Evolutionary conservation across 92 coral and sea anemone species (phyloP).

Genomic region (Hydrozoanthus gracilis): DNA sequence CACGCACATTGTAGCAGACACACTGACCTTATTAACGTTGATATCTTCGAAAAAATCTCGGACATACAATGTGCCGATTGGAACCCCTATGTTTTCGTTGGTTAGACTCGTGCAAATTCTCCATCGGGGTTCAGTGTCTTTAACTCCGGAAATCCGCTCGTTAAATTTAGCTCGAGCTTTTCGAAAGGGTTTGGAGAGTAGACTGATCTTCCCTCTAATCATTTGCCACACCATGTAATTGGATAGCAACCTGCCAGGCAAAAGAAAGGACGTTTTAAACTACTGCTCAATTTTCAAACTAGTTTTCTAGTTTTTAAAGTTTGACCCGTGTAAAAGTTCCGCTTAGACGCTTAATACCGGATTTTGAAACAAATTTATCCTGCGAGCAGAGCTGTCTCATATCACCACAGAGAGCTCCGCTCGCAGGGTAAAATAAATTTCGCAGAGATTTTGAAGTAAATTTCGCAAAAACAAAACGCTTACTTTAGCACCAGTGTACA

Average conservation of each 20-base stretch:
- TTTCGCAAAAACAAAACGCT: neutral
- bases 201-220: conserved; percentile 95
- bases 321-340: neutral
- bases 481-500: neutral
- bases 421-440: no score
- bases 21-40: conserved; percentile 74
- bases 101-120: conserved; percentile 94
- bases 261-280: neutral
- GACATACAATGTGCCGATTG: conserved; percentile 90
- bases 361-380: no score
- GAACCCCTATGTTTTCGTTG: conserved; percentile 98
- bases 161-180: conserved; percentile 92
- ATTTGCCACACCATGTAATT: conserved; percentile 99
- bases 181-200: conserved; percentile 89
- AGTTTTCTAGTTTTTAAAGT: neutral
- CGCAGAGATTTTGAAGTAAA: no score
- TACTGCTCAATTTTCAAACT: neutral
- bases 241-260: conserved; percentile 78
- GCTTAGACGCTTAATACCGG: no score
- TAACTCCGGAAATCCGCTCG: conserved; percentile 92
- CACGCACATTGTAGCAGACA: neutral
- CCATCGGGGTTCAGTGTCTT: conserved; percentile 95
- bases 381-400: no score
- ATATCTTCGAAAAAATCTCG: conserved; percentile 79
- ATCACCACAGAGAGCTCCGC: no score